Evolutionary conservation across 2,113 vertebrate genomes (phyloP), one percentile per base, ranked within the genome.

Genomic region (Microtus ochrogaster): DNA sequence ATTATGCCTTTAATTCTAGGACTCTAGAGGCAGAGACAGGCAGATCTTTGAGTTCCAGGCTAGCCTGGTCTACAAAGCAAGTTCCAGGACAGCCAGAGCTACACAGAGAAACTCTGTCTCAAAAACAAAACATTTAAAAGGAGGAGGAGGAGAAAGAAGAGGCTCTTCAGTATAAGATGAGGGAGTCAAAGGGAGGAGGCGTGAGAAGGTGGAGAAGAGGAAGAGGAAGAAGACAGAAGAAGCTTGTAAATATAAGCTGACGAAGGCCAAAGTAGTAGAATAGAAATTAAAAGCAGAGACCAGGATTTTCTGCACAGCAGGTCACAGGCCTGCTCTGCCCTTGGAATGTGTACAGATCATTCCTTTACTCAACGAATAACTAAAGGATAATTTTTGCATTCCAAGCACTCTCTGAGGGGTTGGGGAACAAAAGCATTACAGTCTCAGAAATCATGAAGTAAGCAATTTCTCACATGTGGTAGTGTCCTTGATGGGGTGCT

Each of bases 321-420:
- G 33, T 70, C 58, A 72, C 47, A 9, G 61, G 28, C 66, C 84
- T 49, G 17, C 28, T 41, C 28, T 19, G 83, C 49, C 52, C 28
- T 61, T 73, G 26, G 13, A 74, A 78, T 41, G 36, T 58, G 52
- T 22, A 49, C 4, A 36, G 47, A 65, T 87, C 73, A 85, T 73
- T 92, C 41, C 49, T 92, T 82, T 77, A 77, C 33, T 93, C 70
- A 95, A n/a, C 33, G 22, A 90, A 36, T 88, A 47, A 39, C 81
- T 70, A 63, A 6, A 26, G 5, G 84, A 9, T 85, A 61, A 2
- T 77, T 94, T 93, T 66, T 76, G 36, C 84, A 30, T 66, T 26
- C 22, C 44, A 79, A 72, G 16, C 33, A 70, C 61, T 73, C 81
- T 78, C 66, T 28, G 44, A 92, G 8, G 8, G 11, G 2, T 30